Conservation (phyloP, 2,113 vertebrate genomes). For the Calidris pugnax region DNA sequence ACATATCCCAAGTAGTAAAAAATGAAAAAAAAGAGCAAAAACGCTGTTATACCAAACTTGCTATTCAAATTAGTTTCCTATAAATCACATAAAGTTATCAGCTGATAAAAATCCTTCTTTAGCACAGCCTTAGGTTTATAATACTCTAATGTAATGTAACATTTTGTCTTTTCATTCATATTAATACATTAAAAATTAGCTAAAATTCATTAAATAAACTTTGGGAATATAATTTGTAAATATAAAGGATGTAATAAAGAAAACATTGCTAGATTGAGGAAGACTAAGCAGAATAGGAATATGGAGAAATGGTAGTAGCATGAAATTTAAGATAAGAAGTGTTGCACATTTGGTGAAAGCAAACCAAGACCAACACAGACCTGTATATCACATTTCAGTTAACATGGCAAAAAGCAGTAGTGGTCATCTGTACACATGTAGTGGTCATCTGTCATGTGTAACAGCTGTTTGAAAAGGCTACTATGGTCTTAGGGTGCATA, state of each 20-base stretch:
- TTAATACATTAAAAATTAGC: not conserved
- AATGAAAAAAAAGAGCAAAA: not conserved
- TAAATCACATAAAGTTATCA: not conserved
- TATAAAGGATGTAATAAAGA: not conserved
- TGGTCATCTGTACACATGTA: not conserved
- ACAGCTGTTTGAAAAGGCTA: not conserved
- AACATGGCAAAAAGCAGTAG: not conserved
- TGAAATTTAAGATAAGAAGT: not conserved
- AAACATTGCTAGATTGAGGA: not conserved
- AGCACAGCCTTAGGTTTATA: not conserved
- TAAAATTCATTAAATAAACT: not conserved
- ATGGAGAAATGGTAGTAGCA: not conserved
- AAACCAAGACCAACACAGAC: not conserved
- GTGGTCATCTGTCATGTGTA: not conserved
- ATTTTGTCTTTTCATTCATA: not conserved
- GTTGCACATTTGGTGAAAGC: not conserved
- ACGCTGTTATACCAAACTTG: not conserved
- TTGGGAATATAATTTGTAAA: not conserved
- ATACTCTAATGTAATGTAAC: not conserved
- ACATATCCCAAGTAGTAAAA: conserved; percentile 14
- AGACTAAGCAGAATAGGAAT: not conserved
- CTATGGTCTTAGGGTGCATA: not conserved
- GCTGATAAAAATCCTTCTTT: not conserved
- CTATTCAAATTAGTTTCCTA: not conserved
- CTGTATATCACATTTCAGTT: not conserved